phyloP scores from a whole-genome alignment of 2,113 vertebrate species.

The Prionailurus bengalensis region DNA sequence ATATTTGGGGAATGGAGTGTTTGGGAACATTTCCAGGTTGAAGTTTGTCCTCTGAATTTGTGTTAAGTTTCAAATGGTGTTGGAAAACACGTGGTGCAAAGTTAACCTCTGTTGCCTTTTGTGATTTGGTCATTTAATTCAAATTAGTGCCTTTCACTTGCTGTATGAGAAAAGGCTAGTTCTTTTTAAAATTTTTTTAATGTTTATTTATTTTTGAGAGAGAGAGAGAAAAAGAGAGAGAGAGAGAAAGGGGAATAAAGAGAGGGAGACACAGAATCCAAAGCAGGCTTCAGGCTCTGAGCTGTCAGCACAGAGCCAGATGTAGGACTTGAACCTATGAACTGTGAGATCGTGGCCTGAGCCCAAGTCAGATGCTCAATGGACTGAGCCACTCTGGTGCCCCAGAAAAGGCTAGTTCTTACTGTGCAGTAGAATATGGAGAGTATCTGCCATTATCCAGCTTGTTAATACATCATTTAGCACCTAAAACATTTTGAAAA shows the following conservation, averaged over 20 bases:
- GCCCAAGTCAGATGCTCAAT: no score
- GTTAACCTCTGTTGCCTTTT: neutral
- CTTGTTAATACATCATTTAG: neutral
- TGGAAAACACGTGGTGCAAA: neutral
- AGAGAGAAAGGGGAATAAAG: no score
- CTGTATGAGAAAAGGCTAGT: neutral
- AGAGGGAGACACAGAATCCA: no score
- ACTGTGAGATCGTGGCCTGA: no score
- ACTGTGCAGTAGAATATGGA: neutral
- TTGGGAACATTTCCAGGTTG: neutral
- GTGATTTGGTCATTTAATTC: conserved; percentile 27
- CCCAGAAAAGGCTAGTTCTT: neutral
- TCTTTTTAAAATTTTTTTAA: no score
- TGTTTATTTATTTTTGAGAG: no score
- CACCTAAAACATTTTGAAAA: neutral
- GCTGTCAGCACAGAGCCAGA: no score
- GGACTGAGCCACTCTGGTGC: no score
- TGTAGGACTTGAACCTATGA: no score
- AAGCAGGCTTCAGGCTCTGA: no score
- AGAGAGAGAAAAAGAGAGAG: no score
- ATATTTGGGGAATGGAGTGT: neutral
- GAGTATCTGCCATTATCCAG: neutral
- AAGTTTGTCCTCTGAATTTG: neutral
- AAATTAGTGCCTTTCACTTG: conserved; percentile 33
- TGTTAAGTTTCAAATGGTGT: neutral